Percentiles rank a stretch among this genome's conserved stretches.
These are phyloP conservation scores for Heliconius hewitsoni DNA, from an alignment of 1,140 invertebrate species.

Conservation along the genomic window DNA sequence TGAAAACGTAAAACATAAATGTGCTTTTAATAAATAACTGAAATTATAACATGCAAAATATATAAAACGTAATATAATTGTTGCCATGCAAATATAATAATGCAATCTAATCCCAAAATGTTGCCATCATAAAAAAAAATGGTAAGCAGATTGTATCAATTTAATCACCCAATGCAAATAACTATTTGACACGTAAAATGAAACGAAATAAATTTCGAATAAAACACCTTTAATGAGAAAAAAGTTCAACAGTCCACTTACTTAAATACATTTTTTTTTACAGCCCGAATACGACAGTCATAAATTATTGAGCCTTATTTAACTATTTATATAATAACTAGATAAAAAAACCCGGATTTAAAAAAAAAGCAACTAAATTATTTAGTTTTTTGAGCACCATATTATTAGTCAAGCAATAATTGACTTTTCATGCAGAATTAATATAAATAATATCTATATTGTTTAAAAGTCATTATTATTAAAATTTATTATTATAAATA, in stretches of 20 bases:
- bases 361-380: neutral
- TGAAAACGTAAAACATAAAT: too few species aligned
- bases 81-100: conserved; percentile 6
- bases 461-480: too few species aligned
- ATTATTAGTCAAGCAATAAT: neutral
- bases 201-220: conserved; percentile 58
- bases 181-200: conserved; percentile 46
- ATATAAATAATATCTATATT: neutral
- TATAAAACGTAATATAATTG: neutral
- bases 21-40: too few species aligned
- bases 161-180: conserved; percentile 62
- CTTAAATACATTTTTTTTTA: conserved; percentile 35
- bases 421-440: neutral
- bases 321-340: neutral
- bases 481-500: neutral
- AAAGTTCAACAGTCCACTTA: conserved; percentile 76
- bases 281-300: conserved; percentile 18
- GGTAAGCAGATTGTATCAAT: conserved; percentile 74
- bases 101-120: conserved; percentile 23
- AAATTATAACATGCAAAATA: conserved; percentile 17
- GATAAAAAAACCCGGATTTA: neutral
- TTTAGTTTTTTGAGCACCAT: neutral
- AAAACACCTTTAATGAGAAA: conserved; percentile 68
- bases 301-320: conserved; percentile 20
- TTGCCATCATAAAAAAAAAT: conserved; percentile 44